These are phyloP conservation scores for Centruroides sculpturatus DNA, from an alignment of 1,140 invertebrate genomes.

Conservation along the genomic window DNA sequence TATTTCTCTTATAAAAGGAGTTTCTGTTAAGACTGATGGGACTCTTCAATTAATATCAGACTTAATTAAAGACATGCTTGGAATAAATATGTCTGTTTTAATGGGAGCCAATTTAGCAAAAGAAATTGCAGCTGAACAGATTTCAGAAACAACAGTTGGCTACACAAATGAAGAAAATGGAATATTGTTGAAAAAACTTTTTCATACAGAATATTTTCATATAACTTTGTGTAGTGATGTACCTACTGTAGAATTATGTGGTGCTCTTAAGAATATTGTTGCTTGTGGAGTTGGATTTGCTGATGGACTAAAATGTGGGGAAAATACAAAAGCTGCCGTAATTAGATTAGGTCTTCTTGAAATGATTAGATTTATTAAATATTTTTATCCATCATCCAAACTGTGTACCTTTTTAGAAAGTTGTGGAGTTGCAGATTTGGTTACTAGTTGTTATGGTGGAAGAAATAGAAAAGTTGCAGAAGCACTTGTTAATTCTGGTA, in stretches of 20 bases:
- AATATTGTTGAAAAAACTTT: slow-evolving; percentile 66
- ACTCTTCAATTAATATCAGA: slow-evolving; percentile 94
- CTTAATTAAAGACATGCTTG: slow-evolving; percentile 68
- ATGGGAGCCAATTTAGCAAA: slow-evolving; percentile 98
- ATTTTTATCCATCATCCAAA: slow-evolving; percentile 61
- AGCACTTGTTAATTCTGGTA: slow-evolving; percentile 59
- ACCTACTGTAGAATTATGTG: slow-evolving; percentile 93
- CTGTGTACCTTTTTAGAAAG: slow-evolving; percentile 93
- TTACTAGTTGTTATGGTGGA: slow-evolving; percentile 96
- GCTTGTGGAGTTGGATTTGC: slow-evolving; percentile 94
- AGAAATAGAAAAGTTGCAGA: slow-evolving; percentile 87
- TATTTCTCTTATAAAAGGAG: slow-evolving; percentile 87
- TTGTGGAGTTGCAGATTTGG: slow-evolving; percentile 94
- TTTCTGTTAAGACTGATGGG: slow-evolving; percentile 73
- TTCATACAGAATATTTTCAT: slow-evolving; percentile 90
- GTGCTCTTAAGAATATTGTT: slow-evolving; percentile 98
- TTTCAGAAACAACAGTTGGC: slow-evolving; percentile 97
- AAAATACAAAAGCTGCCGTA: slow-evolving; percentile 97
- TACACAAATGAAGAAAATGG: slow-evolving; percentile 60
- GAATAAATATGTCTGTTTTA: slow-evolving; percentile 81
- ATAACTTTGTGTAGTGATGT: slow-evolving; percentile 92
- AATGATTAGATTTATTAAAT: slow-evolving; percentile 83
- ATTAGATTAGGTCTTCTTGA: slow-evolving; percentile 94
- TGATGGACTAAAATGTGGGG: slow-evolving; percentile 82
- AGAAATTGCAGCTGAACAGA: slow-evolving; percentile 89